A percentile compares a stretch with the other conserved stretches of the same genome.
Evolutionary conservation across 2,888 invertebrate genomes (phyloP).

Genomic region (Callyntrura sp.): DNA sequence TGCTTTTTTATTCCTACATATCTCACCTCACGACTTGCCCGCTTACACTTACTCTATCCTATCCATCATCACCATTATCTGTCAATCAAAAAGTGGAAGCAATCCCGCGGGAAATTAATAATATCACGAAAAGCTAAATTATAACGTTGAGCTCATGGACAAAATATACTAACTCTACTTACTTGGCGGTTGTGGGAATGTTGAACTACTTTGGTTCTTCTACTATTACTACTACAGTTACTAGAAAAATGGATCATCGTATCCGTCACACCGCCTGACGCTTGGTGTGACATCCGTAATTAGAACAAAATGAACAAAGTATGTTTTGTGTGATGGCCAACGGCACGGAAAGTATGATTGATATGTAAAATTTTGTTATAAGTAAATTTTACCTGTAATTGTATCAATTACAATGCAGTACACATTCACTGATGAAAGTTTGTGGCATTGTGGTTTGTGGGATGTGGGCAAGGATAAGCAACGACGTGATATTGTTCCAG

Average conservation of each 20-base stretch:
- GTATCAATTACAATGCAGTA: background rate
- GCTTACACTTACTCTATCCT: too few relatives aligned
- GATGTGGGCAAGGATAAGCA: too few relatives aligned
- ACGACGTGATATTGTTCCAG: too few relatives aligned
- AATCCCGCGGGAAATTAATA: constrained; percentile 60
- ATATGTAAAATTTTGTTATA: constrained; percentile 42
- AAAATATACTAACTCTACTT: background rate
- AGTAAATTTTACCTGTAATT: constrained; percentile 15
- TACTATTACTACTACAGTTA: background rate
- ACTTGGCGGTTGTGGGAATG: too few relatives aligned
- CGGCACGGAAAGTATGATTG: constrained; percentile 42
- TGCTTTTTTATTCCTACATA: too few relatives aligned
- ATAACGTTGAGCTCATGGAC: constrained; percentile 6
- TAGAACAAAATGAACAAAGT: constrained; percentile 27
- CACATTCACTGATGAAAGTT: background rate
- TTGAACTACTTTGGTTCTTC: background rate
- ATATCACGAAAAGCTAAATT: background rate
- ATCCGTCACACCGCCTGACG: background rate
- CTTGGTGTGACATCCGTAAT: constrained; percentile 9
- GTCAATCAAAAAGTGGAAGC: constrained; percentile 61
- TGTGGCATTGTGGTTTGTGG: too few relatives aligned
- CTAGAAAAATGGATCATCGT: constrained; percentile 28
- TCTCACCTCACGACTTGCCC: too few relatives aligned
- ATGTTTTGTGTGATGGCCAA: too few relatives aligned
- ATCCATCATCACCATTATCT: too few relatives aligned